Percentiles rank a stretch among this genome's conserved stretches.
Conservation (phyloP, 2,797 vertebrate genomes). For the Ctenosaura bakeri region DNA sequence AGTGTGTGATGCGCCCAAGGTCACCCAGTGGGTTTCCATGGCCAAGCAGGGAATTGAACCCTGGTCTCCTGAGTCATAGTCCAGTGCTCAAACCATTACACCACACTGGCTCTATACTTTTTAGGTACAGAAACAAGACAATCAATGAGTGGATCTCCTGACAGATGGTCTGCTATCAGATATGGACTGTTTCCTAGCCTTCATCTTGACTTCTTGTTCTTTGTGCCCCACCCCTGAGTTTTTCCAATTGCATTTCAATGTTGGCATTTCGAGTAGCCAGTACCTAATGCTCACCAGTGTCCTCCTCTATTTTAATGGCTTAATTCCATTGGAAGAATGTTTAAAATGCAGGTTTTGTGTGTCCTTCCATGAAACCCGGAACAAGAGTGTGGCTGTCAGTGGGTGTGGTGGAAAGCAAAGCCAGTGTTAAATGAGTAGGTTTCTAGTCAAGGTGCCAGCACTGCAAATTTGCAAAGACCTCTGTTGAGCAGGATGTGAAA, state of each 20-base stretch:
- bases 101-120: too few relatives aligned
- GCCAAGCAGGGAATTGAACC: too few relatives aligned
- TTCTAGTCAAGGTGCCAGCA: conserved; percentile 28
- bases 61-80: too few relatives aligned
- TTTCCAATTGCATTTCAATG: background rate
- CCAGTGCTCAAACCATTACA: too few relatives aligned
- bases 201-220: background rate
- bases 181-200: background rate
- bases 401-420: background rate
- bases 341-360: background rate
- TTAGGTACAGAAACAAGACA: background rate
- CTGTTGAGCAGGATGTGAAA: conserved; percentile 43
- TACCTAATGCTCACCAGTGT: background rate
- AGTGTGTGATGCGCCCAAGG: too few relatives aligned
- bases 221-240: background rate
- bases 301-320: background rate
- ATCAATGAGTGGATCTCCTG: background rate
- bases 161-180: background rate
- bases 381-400: background rate
- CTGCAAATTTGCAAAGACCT: conserved; percentile 15
- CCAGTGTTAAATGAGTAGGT: background rate
- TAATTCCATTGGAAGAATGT: background rate
- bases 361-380: background rate
- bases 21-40: too few relatives aligned
- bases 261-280: background rate